A percentile compares a stretch with the other conserved stretches of the same genome.
Evolutionary conservation across 2,797 vertebrate species (phyloP).

Genomic region (Sphenodon punctatus): DNA sequence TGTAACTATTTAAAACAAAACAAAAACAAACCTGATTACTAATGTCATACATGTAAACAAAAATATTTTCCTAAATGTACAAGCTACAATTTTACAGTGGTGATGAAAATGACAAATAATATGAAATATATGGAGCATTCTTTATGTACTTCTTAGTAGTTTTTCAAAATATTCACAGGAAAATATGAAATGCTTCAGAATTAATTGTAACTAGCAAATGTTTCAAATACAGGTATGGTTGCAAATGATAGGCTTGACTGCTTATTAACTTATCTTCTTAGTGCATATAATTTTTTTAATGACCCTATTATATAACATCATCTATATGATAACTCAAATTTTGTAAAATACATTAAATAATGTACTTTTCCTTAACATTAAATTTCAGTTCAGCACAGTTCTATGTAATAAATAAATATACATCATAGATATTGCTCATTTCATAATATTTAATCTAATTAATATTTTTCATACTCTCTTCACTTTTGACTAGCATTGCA

Average conservation of each 20-base stretch:
- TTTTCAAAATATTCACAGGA: neutral
- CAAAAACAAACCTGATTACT: neutral
- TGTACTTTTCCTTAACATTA: neutral
- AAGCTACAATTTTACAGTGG: neutral
- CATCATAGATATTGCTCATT: neutral
- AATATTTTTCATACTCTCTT: neutral
- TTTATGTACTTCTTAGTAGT: neutral
- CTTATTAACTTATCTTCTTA: neutral
- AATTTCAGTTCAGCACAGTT: neutral
- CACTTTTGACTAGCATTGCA: neutral
- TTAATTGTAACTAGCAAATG: neutral
- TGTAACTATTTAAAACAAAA: constrained; percentile 3
- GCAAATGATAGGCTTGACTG: neutral
- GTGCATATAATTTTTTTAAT: too few relatives aligned
- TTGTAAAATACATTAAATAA: neutral
- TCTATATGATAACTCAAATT: neutral
- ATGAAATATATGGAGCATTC: neutral
- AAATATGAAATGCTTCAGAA: neutral
- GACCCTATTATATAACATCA: too few relatives aligned
- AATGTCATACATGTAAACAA: neutral
- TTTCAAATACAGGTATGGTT: neutral
- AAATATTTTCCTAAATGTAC: neutral
- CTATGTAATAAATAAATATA: neutral
- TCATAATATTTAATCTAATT: neutral
- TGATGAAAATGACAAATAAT: neutral